Percentiles rank a stretch among this genome's conserved stretches.
Conservation (phyloP, 2,888 invertebrate genomes). For the Lasioglossum oenotherae region DNA sequence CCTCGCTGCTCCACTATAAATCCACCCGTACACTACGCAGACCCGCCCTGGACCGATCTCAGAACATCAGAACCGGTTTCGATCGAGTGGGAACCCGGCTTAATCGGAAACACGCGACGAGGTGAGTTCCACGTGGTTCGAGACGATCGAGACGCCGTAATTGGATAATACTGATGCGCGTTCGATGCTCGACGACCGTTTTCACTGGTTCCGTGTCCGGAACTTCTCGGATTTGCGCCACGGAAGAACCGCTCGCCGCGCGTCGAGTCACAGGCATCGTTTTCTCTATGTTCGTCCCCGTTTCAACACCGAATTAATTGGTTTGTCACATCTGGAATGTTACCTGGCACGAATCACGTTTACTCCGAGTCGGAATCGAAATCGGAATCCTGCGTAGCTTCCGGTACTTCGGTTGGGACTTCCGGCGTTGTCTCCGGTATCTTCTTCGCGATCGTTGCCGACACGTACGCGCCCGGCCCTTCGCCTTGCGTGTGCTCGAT, state of each 20-base stretch:
- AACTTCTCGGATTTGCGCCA: background rate
- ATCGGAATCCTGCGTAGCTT: slow-evolving; percentile 85
- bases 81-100: background rate
- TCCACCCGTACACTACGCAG: background rate
- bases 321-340: slow-evolving; percentile 24
- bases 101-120: slow-evolving; percentile 35
- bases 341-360: slow-evolving; percentile 50
- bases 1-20: too few relatives aligned
- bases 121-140: slow-evolving; percentile 24
- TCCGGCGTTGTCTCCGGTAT: slow-evolving; percentile 81
- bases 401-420: slow-evolving; percentile 77
- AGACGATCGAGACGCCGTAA: background rate
- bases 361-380: slow-evolving; percentile 86
- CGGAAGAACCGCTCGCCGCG: slow-evolving; percentile 28
- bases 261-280: slow-evolving; percentile 42
- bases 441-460: slow-evolving; percentile 86
- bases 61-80: background rate
- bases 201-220: background rate
- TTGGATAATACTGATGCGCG: slow-evolving; percentile 37
- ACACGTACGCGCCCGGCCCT: slow-evolving; percentile 88
- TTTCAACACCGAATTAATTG: slow-evolving; percentile 15
- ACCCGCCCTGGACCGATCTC: background rate
- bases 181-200: slow-evolving; percentile 4
- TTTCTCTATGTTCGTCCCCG: slow-evolving; percentile 32
- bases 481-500: slow-evolving; percentile 94